A percentile compares a stretch with the other conserved stretches of the same genome.
Conservation (phyloP, 2,888 invertebrate species). For the Carcina quercana region DNA sequence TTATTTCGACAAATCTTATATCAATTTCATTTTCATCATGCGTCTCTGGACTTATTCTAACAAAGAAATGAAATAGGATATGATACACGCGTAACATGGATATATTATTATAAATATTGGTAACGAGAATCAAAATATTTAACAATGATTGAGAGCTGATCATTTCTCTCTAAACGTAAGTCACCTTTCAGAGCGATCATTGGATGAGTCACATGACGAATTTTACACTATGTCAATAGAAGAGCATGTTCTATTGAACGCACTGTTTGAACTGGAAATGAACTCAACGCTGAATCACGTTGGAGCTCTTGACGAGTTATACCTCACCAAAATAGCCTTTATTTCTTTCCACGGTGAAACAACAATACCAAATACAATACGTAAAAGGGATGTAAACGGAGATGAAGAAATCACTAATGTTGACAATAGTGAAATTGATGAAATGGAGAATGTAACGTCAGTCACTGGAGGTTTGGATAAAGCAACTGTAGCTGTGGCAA, state of each 20-base stretch:
- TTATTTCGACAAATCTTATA: too few relatives aligned
- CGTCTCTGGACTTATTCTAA: too few relatives aligned
- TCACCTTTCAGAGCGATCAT: constrained; percentile 42
- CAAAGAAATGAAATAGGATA: too few relatives aligned
- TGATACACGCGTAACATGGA: too few relatives aligned
- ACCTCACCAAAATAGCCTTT: constrained; percentile 47
- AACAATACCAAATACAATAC: constrained; percentile 26
- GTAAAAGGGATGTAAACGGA: constrained; percentile 39
- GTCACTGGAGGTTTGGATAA: too few relatives aligned
- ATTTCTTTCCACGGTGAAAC: constrained; percentile 21
- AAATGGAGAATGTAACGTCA: constrained; percentile 3
- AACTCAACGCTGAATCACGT: constrained; percentile 33
- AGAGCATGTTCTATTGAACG: constrained; percentile 41
- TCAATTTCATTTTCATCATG: too few relatives aligned
- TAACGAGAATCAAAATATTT: too few relatives aligned
- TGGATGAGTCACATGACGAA: constrained; percentile 27
- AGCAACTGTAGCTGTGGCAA: neutral
- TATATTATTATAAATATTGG: too few relatives aligned
- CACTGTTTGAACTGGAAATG: constrained; percentile 44
- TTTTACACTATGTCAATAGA: constrained; percentile 35
- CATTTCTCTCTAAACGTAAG: too few relatives aligned
- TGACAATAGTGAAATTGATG: constrained; percentile 7
- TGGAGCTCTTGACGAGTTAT: constrained; percentile 47
- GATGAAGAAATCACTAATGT: constrained; percentile 16
- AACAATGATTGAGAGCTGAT: too few relatives aligned